Evolutionary conservation across 2,113 vertebrate species (phyloP).

Genomic region (Scortum barcoo): DNA sequence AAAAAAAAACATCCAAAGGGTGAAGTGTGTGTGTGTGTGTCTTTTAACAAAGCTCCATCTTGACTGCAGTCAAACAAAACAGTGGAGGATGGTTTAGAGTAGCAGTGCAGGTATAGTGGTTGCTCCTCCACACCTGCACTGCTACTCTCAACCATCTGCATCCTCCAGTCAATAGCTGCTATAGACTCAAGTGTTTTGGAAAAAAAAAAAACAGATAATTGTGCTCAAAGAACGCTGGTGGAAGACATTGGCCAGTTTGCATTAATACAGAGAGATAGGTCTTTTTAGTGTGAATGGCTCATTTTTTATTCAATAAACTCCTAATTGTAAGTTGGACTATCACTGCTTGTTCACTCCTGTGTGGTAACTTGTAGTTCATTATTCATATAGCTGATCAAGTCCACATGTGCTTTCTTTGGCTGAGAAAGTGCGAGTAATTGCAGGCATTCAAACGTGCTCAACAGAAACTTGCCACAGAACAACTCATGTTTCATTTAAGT

Average conservation of each 20-base stretch:
- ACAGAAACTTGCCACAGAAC: constrained; percentile 13
- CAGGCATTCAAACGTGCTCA: not conserved
- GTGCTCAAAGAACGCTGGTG: constrained; percentile 23
- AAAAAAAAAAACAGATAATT: constrained; percentile 75
- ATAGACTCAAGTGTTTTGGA: constrained; percentile 37
- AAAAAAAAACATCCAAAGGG: constrained; percentile 7
- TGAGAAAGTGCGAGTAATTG: constrained; percentile 7
- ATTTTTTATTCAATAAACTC: not conserved
- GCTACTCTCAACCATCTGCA: constrained; percentile 44
- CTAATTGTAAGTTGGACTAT: not conserved
- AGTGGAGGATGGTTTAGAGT: not conserved
- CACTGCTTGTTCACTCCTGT: not conserved
- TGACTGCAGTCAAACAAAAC: not conserved
- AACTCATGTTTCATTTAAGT: constrained; percentile 1
- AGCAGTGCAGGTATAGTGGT: not conserved
- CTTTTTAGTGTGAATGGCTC: not conserved
- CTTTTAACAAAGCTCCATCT: constrained; percentile 36
- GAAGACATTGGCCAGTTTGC: constrained; percentile 3
- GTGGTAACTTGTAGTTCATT: not conserved
- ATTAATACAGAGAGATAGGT: not conserved
- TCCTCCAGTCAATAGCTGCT: constrained; percentile 49
- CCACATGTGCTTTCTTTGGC: not conserved
- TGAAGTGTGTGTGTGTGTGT: not conserved
- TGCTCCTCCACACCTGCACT: no score
- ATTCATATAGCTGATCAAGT: not conserved